These are phyloP conservation scores for Brachyistius frenatus DNA, from an alignment of 2,113 vertebrate genomes.

Conservation along the genomic window DNA sequence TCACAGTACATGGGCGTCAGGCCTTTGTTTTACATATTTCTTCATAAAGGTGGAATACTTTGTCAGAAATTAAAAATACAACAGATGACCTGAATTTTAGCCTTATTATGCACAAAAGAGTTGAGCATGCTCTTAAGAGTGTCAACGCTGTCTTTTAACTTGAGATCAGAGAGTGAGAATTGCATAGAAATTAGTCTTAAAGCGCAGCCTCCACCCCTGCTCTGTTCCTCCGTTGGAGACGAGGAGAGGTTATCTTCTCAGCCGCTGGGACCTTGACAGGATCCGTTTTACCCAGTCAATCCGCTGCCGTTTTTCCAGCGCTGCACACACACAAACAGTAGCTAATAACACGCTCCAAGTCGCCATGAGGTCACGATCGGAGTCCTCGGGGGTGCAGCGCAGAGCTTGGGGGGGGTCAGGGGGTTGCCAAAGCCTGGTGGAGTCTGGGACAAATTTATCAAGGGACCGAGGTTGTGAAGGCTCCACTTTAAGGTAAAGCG, in stretches of 20 bases:
- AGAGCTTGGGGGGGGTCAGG: conserved; percentile 76
- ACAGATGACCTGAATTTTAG: conserved; percentile 71
- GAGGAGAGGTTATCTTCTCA: conserved; percentile 53
- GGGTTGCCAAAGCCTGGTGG: conserved; percentile 84
- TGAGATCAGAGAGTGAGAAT: conserved; percentile 71
- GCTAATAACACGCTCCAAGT: conserved; percentile 61
- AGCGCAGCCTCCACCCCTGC: neutral
- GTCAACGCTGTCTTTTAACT: conserved; percentile 75
- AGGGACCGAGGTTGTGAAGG: conserved; percentile 83
- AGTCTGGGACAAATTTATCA: conserved; percentile 86
- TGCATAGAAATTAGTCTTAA: conserved; percentile 67
- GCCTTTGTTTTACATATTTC: conserved; percentile 55
- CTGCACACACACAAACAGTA: conserved; percentile 57
- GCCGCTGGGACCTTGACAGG: conserved; percentile 45
- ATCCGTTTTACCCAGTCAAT: conserved; percentile 39
- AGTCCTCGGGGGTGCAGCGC: conserved; percentile 69
- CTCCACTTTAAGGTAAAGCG: conserved; percentile 83
- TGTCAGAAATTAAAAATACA: conserved; percentile 78
- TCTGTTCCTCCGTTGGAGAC: conserved; percentile 31
- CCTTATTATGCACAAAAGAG: conserved; percentile 73
- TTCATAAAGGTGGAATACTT: conserved; percentile 62
- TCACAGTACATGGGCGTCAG: neutral
- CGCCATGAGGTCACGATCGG: conserved; percentile 80
- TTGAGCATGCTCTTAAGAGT: conserved; percentile 65
- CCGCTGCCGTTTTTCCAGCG: conserved; percentile 28